A percentile compares a stretch with the other conserved stretches of the same genome.
These are phyloP conservation scores for Sweltsa coloradensis DNA, from an alignment of 1,140 invertebrate species.

Conservation along the genomic window DNA sequence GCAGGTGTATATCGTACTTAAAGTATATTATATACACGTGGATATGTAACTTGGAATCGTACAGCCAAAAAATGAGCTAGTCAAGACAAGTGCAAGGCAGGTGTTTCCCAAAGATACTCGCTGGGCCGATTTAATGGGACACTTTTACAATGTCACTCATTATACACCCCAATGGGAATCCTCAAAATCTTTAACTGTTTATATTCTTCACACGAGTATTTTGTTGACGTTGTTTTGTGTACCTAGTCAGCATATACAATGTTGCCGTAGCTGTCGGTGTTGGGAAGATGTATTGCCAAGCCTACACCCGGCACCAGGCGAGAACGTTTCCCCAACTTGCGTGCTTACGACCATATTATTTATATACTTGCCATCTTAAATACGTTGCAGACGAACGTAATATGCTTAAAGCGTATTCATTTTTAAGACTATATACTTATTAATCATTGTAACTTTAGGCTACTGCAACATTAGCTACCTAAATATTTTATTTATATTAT, in stretches of 20 bases:
- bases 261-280: constrained; percentile 1
- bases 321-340: no score
- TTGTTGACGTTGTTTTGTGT: constrained; percentile 1
- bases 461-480: no score
- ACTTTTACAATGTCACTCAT: background rate
- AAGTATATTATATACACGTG: constrained; percentile 7
- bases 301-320: no score
- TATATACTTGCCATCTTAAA: no score
- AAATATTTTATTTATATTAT: no score
- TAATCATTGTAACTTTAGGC: no score
- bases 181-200: constrained; percentile 7
- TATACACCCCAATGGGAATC: background rate
- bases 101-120: constrained; percentile 18
- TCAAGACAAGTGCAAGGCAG: constrained; percentile 23
- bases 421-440: no score
- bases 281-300: no score
- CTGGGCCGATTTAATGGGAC: background rate
- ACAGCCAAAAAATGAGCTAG: constrained; percentile 18
- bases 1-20: constrained; percentile 14
- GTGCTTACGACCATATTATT: no score
- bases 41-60: constrained; percentile 7
- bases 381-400: no score
- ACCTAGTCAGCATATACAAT: constrained; percentile 4
- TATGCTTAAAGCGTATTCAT: no score
- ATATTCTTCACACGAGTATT: background rate